Evolutionary conservation across 2,888 invertebrate genomes (phyloP).

Genomic region (Ormyrus pomaceus): DNA sequence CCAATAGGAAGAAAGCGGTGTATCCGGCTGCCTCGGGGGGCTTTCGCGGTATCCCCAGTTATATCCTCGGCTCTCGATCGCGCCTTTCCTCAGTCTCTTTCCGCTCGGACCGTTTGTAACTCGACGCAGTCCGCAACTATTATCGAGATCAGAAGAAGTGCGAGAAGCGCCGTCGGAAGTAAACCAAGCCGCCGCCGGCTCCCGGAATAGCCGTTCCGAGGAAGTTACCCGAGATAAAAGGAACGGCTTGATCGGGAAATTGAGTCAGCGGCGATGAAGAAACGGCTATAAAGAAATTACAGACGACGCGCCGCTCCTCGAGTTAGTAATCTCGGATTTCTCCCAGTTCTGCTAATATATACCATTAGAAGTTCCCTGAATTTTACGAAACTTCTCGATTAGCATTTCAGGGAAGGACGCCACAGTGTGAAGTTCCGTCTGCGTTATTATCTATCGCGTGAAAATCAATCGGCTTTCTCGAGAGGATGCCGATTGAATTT

Average conservation of each 20-base stretch:
- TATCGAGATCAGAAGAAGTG: not conserved
- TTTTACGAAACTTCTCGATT: constrained; percentile 41
- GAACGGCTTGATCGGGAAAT: constrained; percentile 14
- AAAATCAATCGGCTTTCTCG: constrained; percentile 18
- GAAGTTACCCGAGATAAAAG: not conserved
- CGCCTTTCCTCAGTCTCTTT: not conserved
- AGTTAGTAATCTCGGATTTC: constrained; percentile 29
- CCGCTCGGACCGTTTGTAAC: constrained; percentile 29
- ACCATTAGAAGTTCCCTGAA: constrained; percentile 1
- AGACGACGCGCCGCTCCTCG: not conserved
- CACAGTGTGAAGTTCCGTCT: not conserved
- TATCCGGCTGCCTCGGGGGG: too few species aligned
- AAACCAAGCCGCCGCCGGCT: not conserved
- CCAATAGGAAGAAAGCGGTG: too few species aligned
- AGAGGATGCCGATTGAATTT: constrained; percentile 13
- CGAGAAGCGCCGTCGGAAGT: not conserved
- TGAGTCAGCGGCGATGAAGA: constrained; percentile 1
- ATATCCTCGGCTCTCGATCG: constrained; percentile 19
- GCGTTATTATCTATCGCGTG: constrained; percentile 1
- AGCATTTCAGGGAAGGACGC: constrained; percentile 2
- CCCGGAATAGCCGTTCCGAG: not conserved
- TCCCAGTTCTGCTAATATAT: constrained; percentile 2
- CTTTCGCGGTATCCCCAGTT: not conserved
- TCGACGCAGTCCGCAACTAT: constrained; percentile 17
- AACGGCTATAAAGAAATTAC: constrained; percentile 16